These are phyloP conservation scores for Sylvietta virens DNA, from an alignment of 2,113 vertebrate species.

Conservation along the genomic window DNA sequence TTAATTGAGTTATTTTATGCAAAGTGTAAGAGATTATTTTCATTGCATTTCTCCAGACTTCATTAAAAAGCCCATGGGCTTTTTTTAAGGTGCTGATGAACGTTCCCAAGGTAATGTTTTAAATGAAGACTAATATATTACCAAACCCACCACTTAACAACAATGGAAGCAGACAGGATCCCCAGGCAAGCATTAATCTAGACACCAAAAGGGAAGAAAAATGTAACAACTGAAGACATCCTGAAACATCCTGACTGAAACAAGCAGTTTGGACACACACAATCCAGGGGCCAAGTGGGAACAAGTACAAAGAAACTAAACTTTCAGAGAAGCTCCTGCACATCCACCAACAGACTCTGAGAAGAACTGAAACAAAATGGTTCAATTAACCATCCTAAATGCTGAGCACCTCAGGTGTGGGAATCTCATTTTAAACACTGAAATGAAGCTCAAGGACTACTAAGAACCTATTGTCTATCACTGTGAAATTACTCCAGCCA, in stretches of 20 bases:
- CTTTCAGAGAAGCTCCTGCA: neutral
- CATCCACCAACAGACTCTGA: neutral
- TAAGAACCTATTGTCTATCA: neutral
- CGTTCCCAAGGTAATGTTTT: conserved; percentile 12
- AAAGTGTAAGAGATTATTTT: neutral
- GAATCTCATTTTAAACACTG: neutral
- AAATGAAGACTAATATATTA: conserved; percentile 12
- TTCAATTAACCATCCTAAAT: neutral
- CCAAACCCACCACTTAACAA: neutral
- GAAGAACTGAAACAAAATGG: neutral
- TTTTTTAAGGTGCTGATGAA: conserved; percentile 5
- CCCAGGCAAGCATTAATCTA: neutral
- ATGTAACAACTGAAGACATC: neutral
- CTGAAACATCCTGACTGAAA: neutral
- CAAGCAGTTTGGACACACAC: rapidly evolving
- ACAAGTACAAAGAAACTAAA: neutral
- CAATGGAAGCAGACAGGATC: neutral
- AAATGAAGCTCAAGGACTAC: neutral
- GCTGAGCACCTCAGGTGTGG: neutral
- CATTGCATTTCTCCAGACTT: conserved; percentile 13
- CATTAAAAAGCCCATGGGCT: conserved; percentile 42
- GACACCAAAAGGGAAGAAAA: conserved; percentile 21
- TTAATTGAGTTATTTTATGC: conserved; percentile 6
- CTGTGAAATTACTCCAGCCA: neutral
- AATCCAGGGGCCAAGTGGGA: neutral